Evolutionary conservation across 2,888 invertebrate genomes (phyloP).

Genomic region (Podabrus alpinus): DNA sequence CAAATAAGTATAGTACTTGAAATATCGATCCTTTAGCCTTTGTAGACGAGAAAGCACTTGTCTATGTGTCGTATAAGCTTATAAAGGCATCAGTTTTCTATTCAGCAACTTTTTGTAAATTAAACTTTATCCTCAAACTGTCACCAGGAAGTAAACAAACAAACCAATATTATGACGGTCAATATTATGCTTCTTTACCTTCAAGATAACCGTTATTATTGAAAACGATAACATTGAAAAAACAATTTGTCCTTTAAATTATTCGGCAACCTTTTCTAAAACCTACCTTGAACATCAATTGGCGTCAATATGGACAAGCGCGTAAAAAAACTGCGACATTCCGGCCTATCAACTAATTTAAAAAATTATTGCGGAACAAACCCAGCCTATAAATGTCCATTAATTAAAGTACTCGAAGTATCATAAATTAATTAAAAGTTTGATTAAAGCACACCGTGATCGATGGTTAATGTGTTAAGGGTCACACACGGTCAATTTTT

Average conservation of each 20-base stretch:
- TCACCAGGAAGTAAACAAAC: not conserved
- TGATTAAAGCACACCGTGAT: not conserved
- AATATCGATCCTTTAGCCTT: no score
- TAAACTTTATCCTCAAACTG: not conserved
- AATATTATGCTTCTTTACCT: not conserved
- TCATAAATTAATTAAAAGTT: not conserved
- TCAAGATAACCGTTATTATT: not conserved
- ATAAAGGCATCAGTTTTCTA: not conserved
- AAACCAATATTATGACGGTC: not conserved
- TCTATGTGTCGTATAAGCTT: no score
- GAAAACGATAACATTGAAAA: not conserved
- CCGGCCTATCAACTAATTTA: not conserved
- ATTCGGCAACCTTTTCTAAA: not conserved
- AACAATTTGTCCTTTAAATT: not conserved
- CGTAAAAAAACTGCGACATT: not conserved
- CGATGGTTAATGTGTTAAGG: not conserved
- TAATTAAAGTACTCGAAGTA: not conserved
- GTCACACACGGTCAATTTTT: not conserved
- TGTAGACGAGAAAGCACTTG: no score
- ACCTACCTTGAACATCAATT: not conserved
- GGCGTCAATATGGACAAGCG: not conserved
- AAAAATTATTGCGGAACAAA: not conserved
- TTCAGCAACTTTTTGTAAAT: not conserved
- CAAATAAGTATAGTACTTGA: no score
- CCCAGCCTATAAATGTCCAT: not conserved